Conservation (phyloP, 1,140 invertebrate species). For the Heliconius himera region DNA sequence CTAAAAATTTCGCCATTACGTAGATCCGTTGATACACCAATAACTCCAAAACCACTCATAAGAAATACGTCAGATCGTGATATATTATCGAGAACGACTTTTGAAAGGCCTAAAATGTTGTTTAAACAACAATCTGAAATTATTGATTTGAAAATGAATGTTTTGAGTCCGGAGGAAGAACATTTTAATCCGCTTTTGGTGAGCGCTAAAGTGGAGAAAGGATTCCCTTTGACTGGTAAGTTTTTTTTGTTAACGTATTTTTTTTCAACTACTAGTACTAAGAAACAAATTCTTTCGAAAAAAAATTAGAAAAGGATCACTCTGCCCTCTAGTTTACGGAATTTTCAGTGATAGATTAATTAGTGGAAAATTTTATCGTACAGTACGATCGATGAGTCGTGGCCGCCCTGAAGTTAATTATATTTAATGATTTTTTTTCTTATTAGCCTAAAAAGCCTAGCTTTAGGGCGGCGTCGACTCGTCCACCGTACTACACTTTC, state of each 20-base stretch:
- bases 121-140: conserved; percentile 81
- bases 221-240: conserved; percentile 68
- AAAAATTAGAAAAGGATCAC: too few species aligned
- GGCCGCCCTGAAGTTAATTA: too few species aligned
- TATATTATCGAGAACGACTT: conserved; percentile 52
- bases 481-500: too few species aligned
- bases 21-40: conserved; percentile 56
- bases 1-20: conserved; percentile 64
- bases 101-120: conserved; percentile 62
- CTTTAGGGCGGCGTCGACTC: too few species aligned
- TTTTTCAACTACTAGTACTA: too few species aligned
- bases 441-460: too few species aligned
- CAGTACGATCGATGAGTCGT: too few species aligned
- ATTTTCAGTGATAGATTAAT: too few species aligned
- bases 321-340: too few species aligned
- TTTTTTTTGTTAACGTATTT: not conserved
- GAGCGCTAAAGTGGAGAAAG: conserved; percentile 61
- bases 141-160: conserved; percentile 82
- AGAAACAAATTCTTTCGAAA: too few species aligned
- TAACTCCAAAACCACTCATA: conserved; percentile 55
- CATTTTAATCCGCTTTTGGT: conserved; percentile 63
- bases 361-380: too few species aligned
- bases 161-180: conserved; percentile 69
- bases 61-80: conserved; percentile 64
- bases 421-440: too few species aligned